Evolutionary conservation across 2,888 invertebrate genomes (phyloP), one percentile per base, ranked within the genome.

Genomic region (Gymnocheta viridis): DNA sequence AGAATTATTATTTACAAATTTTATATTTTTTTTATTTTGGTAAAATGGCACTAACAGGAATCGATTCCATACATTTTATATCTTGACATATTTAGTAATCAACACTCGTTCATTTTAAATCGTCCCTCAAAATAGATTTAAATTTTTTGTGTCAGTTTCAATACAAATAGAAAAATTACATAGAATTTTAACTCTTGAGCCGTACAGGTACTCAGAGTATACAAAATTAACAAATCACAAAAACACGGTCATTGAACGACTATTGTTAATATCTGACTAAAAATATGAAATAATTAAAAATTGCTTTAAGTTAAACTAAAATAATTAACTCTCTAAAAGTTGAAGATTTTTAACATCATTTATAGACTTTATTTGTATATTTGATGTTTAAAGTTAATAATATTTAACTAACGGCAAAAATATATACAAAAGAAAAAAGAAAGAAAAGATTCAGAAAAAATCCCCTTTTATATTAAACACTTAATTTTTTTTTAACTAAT

Each of bases 231-330:
- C 19, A 38, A 27, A 3, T 54, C 9, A 27, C 2, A 51, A 17
- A 73, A 54, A 24, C 24, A 56, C 54, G 82, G 78, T 73, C 82
- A 78, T 73, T 82, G 78, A 67, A 82, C 78, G 82, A 73, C 56
- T 72, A 78, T 73, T 62, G 4, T n/a, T 47, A 29, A 17, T 17
- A 49, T 47, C 32, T 14, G 49, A 24, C n/a, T 7, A 41, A 67
- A 60, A 49, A 76, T n/a, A 38, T 47, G 17, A 66, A 58, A 44
- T 44, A 27, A 17, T 35, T 62, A 62, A n/a, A 73, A 74, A 72
- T 64, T 27, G 56, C 47, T 82, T 70, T 49, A 64, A 76, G 76
- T 66, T 27, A 73, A 69, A 74, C 29, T 32, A 62, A 56, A 64
- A 58, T 49, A 54, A 82, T 54, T 47, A 56, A 44, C 12, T 9